Conservation (phyloP, 2,113 vertebrate genomes). For the Neodontobutis hainanensis region DNA sequence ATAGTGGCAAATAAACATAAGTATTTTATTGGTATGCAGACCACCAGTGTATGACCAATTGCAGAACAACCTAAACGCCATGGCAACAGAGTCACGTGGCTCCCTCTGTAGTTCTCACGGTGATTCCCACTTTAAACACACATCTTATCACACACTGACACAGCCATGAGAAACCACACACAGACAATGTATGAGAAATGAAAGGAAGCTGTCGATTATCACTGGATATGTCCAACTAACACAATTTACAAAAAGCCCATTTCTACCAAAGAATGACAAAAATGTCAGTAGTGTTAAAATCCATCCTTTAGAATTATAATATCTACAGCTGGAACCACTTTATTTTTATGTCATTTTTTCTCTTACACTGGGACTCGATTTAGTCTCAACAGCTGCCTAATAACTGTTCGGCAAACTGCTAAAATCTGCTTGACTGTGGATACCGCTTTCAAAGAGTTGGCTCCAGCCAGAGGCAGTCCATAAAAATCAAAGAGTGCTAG, state of each 20-base stretch:
- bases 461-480: slow-evolving; percentile 52
- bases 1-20: slow-evolving; percentile 19
- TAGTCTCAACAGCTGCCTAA: slow-evolving; percentile 52
- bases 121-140: slow-evolving; percentile 54
- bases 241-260: neutral
- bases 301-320: no score
- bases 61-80: slow-evolving; percentile 65
- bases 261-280: no score
- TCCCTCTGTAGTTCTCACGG: slow-evolving; percentile 41
- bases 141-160: slow-evolving; percentile 36
- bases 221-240: neutral
- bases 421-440: slow-evolving; percentile 56
- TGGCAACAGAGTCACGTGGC: slow-evolving; percentile 75
- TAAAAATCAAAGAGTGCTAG: slow-evolving; percentile 58
- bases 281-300: no score
- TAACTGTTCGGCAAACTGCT: slow-evolving; percentile 54
- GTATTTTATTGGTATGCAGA: slow-evolving; percentile 41
- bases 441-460: slow-evolving; percentile 54
- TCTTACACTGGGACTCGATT: slow-evolving; percentile 8
- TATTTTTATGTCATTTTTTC: slow-evolving; percentile 26
- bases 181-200: neutral
- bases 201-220: neutral
- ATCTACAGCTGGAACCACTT: neutral
- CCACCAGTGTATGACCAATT: slow-evolving; percentile 57
- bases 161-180: neutral